Percentiles rank a stretch among this genome's conserved stretches.
phyloP scores from a whole-genome alignment of 1,140 invertebrate species.

The Dysdera silvatica region DNA sequence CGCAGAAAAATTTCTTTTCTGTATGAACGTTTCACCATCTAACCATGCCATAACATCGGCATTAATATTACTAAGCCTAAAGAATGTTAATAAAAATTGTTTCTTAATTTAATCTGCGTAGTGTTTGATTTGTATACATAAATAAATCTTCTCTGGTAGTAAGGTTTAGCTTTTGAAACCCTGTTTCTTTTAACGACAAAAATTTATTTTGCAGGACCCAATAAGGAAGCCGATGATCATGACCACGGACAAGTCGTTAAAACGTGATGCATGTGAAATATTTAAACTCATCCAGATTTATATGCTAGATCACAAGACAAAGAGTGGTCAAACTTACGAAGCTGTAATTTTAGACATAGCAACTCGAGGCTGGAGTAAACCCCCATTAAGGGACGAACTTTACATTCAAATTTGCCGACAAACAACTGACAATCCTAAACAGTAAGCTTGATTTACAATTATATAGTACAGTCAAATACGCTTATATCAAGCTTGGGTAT shows the following conservation, averaged over 20 bases:
- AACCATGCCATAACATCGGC: too few relatives aligned
- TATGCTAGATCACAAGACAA: constrained; percentile 91
- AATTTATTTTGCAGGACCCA: constrained; percentile 54
- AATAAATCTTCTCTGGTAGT: too few relatives aligned
- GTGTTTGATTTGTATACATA: too few relatives aligned
- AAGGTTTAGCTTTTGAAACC: too few relatives aligned
- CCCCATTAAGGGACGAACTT: constrained; percentile 76
- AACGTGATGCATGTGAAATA: constrained; percentile 83
- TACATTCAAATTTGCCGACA: constrained; percentile 91
- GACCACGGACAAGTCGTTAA: constrained; percentile 75
- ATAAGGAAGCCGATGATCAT: constrained; percentile 88
- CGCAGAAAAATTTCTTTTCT: too few relatives aligned
- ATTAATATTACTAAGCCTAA: too few relatives aligned
- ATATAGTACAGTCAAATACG: too few relatives aligned
- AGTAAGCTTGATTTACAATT: constrained; percentile 40
- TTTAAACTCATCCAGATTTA: constrained; percentile 94
- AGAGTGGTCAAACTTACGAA: constrained; percentile 74
- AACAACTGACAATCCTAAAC: constrained; percentile 86
- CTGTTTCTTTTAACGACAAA: too few relatives aligned
- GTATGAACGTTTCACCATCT: too few relatives aligned
- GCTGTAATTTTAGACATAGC: constrained; percentile 83
- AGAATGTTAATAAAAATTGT: too few relatives aligned
- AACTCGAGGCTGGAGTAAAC: constrained; percentile 68
- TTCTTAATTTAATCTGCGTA: too few relatives aligned
- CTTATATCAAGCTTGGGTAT: too few relatives aligned